phyloP scores from a whole-genome alignment of 2,888 invertebrate genomes.

The Cancer borealis region DNA sequence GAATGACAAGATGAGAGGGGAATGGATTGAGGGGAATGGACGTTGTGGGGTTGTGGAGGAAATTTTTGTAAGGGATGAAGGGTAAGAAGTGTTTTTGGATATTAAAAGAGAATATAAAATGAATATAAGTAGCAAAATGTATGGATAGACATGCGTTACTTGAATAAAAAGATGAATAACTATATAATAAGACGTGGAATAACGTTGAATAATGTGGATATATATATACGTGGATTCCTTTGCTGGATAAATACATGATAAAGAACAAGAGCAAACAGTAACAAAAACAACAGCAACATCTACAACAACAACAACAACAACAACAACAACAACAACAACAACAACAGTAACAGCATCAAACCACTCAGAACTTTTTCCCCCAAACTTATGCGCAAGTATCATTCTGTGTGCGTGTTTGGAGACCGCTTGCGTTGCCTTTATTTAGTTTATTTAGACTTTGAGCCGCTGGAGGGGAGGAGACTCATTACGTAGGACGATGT shows the following conservation, averaged over 20 bases:
- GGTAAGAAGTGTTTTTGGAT: neutral
- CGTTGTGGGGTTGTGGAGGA: neutral
- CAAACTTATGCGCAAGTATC: neutral
- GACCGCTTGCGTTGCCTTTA: neutral
- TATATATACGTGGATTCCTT: neutral
- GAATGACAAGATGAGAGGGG: neutral
- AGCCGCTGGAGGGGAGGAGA: neutral
- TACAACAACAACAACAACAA: too few relatives aligned
- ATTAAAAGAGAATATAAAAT: neutral
- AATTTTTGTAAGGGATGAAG: neutral
- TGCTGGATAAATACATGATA: neutral
- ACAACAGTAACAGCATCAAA: neutral
- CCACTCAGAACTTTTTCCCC: neutral
- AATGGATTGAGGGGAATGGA: neutral
- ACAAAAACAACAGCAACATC: neutral
- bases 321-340: neutral
- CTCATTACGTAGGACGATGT: neutral
- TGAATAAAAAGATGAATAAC: neutral
- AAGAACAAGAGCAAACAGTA: neutral
- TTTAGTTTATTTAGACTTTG: constrained; percentile 9
- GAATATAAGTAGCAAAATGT: neutral
- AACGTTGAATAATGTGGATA: too few relatives aligned
- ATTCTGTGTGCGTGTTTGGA: neutral
- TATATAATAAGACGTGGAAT: neutral
- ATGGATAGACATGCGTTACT: neutral